These are phyloP conservation scores for Elaphurus davidianus DNA, from an alignment of 2,113 vertebrate species.

Conservation along the genomic window DNA sequence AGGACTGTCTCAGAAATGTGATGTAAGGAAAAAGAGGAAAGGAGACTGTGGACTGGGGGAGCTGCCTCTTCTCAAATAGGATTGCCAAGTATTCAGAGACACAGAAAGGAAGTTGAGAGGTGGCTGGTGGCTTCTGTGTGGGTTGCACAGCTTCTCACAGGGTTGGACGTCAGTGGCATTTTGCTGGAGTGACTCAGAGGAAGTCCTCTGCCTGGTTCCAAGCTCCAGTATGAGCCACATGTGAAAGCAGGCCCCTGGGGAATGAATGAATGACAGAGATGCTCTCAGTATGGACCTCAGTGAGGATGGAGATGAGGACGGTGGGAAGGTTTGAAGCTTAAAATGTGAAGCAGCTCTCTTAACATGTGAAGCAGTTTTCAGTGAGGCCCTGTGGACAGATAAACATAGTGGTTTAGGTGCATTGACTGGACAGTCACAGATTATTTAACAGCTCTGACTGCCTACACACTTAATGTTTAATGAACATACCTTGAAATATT, in stretches of 20 bases:
- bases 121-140: background rate
- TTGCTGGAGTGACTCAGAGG: background rate
- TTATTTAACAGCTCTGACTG: conserved; percentile 2
- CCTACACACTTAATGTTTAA: background rate
- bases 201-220: background rate
- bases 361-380: background rate
- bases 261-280: background rate
- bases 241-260: background rate
- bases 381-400: background rate
- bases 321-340: background rate
- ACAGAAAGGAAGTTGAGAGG: background rate
- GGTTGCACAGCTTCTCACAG: background rate
- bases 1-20: background rate
- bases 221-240: background rate
- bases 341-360: background rate
- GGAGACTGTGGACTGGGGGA: background rate
- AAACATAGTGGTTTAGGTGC: background rate
- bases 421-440: background rate
- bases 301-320: background rate
- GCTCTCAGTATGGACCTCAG: background rate
- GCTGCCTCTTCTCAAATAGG: background rate
- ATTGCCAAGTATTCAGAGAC: background rate
- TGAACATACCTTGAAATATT: background rate
- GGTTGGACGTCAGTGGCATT: background rate
- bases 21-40: background rate